Percentiles rank a stretch among this genome's conserved stretches.
These are phyloP conservation scores for Montipora cactus DNA, from an alignment of 64 coral and sea anemone genomes.

Conservation along the genomic window DNA sequence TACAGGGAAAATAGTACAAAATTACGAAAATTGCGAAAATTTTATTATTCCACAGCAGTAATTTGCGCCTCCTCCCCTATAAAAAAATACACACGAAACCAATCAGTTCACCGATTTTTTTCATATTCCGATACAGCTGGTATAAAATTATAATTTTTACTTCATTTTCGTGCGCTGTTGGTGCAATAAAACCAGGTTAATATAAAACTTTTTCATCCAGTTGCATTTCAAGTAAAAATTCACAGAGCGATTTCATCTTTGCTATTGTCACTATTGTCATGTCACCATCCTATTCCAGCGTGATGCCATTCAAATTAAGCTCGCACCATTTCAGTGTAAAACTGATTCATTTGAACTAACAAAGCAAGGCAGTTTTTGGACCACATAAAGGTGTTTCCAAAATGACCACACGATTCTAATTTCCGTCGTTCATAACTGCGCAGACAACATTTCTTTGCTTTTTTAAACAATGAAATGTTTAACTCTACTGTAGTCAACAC, in stretches of 20 bases:
- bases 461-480: too few relatives aligned
- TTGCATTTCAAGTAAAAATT: slow-evolving; percentile 22
- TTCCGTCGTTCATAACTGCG: too few relatives aligned
- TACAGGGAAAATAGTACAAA: neutral
- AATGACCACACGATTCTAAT: too few relatives aligned
- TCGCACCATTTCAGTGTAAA: neutral
- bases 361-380: neutral
- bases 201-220: neutral
- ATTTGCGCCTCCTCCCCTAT: too few relatives aligned
- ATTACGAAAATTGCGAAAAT: too few relatives aligned
- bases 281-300: neutral
- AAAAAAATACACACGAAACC: too few relatives aligned
- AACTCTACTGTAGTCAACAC: too few relatives aligned
- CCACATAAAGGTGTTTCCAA: neutral
- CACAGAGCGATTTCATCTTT: neutral
- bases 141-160: neutral
- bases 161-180: too few relatives aligned
- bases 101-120: too few relatives aligned
- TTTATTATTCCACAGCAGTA: too few relatives aligned
- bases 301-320: neutral
- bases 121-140: too few relatives aligned
- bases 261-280: neutral
- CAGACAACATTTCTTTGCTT: too few relatives aligned
- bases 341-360: neutral
- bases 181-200: neutral